Conservation (phyloP, 2,113 vertebrate genomes). For the Axis porcinus region DNA sequence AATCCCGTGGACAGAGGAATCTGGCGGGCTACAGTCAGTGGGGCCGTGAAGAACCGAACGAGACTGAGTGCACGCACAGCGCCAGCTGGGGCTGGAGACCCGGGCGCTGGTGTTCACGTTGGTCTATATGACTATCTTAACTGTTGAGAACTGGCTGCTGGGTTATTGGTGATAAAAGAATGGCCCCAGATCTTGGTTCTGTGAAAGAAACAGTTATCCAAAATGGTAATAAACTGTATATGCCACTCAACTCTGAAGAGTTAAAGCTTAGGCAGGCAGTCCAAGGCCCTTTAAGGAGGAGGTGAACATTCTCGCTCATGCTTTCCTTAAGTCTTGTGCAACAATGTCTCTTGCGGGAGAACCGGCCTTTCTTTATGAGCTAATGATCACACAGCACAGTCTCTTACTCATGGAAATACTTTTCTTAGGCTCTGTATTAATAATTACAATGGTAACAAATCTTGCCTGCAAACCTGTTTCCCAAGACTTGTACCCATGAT, state of each 20-base stretch:
- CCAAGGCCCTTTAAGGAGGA: neutral
- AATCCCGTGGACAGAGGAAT: neutral
- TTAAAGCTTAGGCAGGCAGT: neutral
- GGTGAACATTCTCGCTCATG: neutral
- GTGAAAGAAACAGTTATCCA: neutral
- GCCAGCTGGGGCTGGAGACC: neutral
- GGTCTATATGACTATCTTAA: neutral
- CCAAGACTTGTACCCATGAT: neutral
- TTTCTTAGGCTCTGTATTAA: neutral
- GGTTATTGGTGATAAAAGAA: neutral
- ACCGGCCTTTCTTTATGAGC: neutral
- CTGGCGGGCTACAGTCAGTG: neutral
- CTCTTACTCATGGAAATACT: neutral
- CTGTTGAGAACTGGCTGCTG: neutral
- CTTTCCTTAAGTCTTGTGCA: neutral
- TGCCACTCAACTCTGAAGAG: neutral
- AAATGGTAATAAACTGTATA: neutral
- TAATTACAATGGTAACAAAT: neutral
- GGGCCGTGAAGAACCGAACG: neutral
- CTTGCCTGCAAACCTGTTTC: neutral
- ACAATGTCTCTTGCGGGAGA: neutral
- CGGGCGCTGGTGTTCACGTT: neutral
- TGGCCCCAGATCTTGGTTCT: neutral
- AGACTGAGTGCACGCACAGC: rapidly evolving
- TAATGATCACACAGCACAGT: neutral